Percentiles rank a stretch among this genome's conserved stretches.
phyloP scores from a whole-genome alignment of 2,113 vertebrate genomes.

The Lycaon pictus region DNA sequence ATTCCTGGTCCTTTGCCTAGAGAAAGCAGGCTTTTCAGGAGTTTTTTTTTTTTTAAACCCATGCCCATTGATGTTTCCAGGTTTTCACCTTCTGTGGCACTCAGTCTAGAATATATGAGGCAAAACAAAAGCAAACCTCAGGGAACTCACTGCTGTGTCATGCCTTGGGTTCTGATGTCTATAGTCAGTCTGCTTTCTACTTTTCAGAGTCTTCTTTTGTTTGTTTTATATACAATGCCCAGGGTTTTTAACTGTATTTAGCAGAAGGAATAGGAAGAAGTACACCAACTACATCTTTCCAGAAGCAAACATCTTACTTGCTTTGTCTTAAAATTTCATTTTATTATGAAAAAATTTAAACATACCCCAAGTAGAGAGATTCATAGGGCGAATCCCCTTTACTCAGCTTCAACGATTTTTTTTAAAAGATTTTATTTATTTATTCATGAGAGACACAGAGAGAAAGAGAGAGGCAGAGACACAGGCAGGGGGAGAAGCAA shows the following conservation, averaged over 20 bases:
- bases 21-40: not conserved
- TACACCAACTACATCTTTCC: not conserved
- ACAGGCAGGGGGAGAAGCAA: too few relatives aligned
- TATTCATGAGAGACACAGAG: too few relatives aligned
- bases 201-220: slow-evolving; percentile 8
- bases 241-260: slow-evolving; percentile 31
- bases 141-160: not conserved
- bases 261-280: not conserved
- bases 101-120: not conserved
- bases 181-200: not conserved
- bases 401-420: slow-evolving; percentile 1
- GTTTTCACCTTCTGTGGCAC: slow-evolving; percentile 11
- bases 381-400: not conserved
- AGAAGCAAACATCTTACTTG: not conserved
- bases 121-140: not conserved
- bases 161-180: not conserved
- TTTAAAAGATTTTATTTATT: too few relatives aligned
- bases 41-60: not conserved
- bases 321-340: slow-evolving; percentile 50
- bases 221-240: not conserved
- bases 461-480: too few relatives aligned
- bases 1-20: not conserved
- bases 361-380: not conserved
- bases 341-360: slow-evolving; percentile 45
- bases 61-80: not conserved